Percentiles rank a stretch among this genome's conserved stretches.
Conservation (phyloP, 2,113 vertebrate genomes). For the Ptilorrhoa leucosticta region DNA sequence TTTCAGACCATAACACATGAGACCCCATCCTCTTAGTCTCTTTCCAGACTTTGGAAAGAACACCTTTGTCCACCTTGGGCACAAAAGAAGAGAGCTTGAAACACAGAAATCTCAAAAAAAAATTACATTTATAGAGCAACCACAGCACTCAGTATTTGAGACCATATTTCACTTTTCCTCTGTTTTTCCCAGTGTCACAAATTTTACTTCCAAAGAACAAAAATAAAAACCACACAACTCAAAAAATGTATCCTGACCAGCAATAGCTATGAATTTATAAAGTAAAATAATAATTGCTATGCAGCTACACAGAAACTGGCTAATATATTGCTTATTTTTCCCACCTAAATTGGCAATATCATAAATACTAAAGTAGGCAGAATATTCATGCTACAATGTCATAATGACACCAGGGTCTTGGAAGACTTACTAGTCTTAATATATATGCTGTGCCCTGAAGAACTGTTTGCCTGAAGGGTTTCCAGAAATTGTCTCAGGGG, state of each 20-base stretch:
- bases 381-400: not conserved
- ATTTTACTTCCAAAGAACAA: not conserved
- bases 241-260: not conserved
- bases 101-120: not conserved
- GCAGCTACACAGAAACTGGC: not conserved
- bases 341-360: not conserved
- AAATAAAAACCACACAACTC: not conserved
- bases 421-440: not conserved
- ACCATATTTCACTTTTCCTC: not conserved
- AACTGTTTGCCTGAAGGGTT: accelerated
- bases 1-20: not conserved
- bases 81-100: not conserved
- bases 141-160: not conserved
- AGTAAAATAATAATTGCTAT: not conserved
- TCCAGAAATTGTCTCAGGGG: not conserved
- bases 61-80: accelerated
- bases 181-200: not conserved
- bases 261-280: not conserved
- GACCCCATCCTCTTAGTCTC: not conserved
- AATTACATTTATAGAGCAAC: not conserved
- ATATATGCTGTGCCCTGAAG: not conserved
- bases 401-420: not conserved
- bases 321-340: not conserved
- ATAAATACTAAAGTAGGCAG: not conserved
- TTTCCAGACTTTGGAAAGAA: not conserved